These are phyloP conservation scores for Labroides dimidiatus DNA, from an alignment of 2,797 vertebrate species.

Conservation along the genomic window DNA sequence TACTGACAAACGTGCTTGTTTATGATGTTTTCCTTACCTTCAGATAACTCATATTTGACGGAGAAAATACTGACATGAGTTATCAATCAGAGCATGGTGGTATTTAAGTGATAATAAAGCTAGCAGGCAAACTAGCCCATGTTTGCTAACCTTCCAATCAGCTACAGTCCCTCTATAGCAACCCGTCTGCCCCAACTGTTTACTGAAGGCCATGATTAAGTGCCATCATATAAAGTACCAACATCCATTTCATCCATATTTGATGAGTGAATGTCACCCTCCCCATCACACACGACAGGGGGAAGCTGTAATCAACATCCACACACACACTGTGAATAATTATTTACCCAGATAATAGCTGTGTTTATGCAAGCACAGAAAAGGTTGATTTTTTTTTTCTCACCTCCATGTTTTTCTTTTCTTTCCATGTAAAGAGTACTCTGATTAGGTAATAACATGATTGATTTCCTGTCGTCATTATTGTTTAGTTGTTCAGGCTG, in stretches of 20 bases:
- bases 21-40: no score
- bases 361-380: conserved; percentile 69
- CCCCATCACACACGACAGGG: conserved; percentile 70
- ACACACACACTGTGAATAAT: conserved; percentile 78
- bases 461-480: conserved; percentile 51
- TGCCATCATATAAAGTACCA: conserved; percentile 67
- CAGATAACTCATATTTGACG: no score
- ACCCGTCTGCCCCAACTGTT: conserved; percentile 42
- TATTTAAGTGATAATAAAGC: not conserved
- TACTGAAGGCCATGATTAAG: conserved; percentile 72
- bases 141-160: conserved; percentile 31
- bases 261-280: conserved; percentile 74
- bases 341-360: conserved; percentile 75
- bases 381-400: conserved; percentile 37
- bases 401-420: not conserved
- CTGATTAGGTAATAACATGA: conserved; percentile 71
- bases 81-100: no score
- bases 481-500: conserved; percentile 43
- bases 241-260: conserved; percentile 80
- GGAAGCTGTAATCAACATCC: conserved; percentile 77
- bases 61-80: no score
- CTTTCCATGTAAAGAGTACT: conserved; percentile 53
- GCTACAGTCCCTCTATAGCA: conserved; percentile 44
- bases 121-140: conserved; percentile 7
- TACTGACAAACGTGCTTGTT: no score